Evolutionary conservation across 2,888 invertebrate species (phyloP), one percentile per base, ranked within the genome.

Genomic region (Onthophagus sagittarius): DNA sequence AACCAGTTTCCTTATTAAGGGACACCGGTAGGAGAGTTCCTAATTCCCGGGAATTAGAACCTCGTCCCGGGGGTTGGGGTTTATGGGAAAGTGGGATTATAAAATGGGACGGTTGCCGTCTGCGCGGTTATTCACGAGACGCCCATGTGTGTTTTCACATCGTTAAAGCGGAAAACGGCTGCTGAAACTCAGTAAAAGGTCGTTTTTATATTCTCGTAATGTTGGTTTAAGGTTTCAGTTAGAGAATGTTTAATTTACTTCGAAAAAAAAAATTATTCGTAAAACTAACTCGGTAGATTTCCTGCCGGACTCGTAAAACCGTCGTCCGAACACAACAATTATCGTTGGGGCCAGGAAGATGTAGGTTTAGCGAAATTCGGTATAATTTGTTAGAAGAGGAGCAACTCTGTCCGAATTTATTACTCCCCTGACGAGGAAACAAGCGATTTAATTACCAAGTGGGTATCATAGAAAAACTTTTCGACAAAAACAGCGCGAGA

Each of bases 41-140:
- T 74, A 64, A 74, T 74, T 72, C 70, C 63, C 72, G 64, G 62
- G 71, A 65, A 75, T 75, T 75, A 75, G 77, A 71, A 75, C 63
- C 73, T 75, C 75, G 72, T 76, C 14, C 15, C 14, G 14, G 63
- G 75, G 77, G 77, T 75, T 76, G 76, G 72, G 74, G 76, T 79
- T 79, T 78, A 79, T 77, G 76, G 76, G 76, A 72, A 74, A 71
- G 74, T 73, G 75, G 77, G 78, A 79, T 78, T 80, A 81, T 81
- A 80, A 82, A 80, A 79, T 78, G 76, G 78, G 81, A 81, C 80
- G 79, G 80, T 80, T 63, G 63, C 15, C 63, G 15, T 63, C 6
- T 63, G 63, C 7, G 14, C 14, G 63, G 63, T 15, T 53, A 53
- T 53, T 53, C 39, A 53, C 39, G 39, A 11, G 39, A 53, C 39